Conservation (phyloP, 2,113 vertebrate species). For the Daubentonia madagascariensis region DNA sequence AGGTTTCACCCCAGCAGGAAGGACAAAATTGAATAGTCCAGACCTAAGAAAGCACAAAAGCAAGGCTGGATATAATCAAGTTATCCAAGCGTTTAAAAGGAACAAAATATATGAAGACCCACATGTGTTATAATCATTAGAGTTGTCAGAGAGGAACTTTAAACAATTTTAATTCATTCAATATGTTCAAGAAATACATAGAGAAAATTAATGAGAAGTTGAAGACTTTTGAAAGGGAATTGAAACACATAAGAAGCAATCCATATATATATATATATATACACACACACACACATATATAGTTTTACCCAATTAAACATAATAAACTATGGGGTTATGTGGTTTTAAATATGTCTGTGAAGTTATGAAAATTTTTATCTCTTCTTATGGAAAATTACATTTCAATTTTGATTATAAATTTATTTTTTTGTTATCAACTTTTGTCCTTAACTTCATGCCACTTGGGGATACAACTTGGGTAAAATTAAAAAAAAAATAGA, state of each 20-base stretch:
- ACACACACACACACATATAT: background rate
- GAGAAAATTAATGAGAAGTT: background rate
- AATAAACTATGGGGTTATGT: background rate
- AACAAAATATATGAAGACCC: background rate
- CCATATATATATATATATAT: no score
- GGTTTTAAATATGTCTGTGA: background rate
- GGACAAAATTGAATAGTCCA: background rate
- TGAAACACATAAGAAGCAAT: background rate
- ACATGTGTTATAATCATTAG: background rate
- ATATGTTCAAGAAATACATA: background rate
- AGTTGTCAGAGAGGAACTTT: background rate
- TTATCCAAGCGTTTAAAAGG: background rate
- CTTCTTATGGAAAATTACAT: background rate
- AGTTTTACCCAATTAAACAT: background rate
- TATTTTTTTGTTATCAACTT: background rate
- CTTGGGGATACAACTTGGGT: background rate
- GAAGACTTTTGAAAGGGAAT: background rate
- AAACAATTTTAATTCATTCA: background rate
- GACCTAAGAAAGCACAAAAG: background rate
- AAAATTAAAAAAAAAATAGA: background rate
- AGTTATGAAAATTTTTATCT: background rate
- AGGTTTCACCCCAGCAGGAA: background rate
- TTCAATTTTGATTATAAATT: background rate
- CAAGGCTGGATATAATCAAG: background rate
- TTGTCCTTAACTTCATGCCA: background rate